Percentiles rank a stretch among this genome's conserved stretches.
phyloP scores from a whole-genome alignment of 1,140 invertebrate species.

The Drosophila murphyi region DNA sequence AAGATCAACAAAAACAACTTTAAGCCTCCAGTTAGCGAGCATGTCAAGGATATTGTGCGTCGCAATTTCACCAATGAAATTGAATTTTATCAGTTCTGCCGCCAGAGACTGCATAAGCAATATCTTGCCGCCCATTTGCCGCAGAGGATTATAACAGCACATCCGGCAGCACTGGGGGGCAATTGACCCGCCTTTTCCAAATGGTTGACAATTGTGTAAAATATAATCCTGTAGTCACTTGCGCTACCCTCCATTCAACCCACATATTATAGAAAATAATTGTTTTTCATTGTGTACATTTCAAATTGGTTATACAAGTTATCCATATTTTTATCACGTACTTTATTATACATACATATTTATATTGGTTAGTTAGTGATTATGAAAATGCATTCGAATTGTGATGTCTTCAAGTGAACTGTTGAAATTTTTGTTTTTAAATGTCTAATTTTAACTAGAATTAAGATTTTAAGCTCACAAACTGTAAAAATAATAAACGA shows the following conservation, averaged over 20 bases:
- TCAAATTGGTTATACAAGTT: conserved; percentile 61
- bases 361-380: conserved; percentile 73
- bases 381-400: conserved; percentile 64
- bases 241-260: conserved; percentile 27
- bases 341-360: conserved; percentile 42
- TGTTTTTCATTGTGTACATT: conserved; percentile 75
- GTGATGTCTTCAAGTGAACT: conserved; percentile 79
- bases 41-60: conserved; percentile 93
- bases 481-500: conserved; percentile 45
- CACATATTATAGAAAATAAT: conserved; percentile 56
- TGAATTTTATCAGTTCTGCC: conserved; percentile 96
- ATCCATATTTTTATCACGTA: conserved; percentile 36
- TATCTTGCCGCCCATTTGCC: conserved; percentile 89
- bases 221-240: conserved; percentile 60
- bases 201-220: conserved; percentile 44
- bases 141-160: conserved; percentile 65
- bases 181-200: conserved; percentile 34
- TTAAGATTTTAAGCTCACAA: conserved; percentile 54
- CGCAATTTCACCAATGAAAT: conserved; percentile 95
- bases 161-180: conserved; percentile 31
- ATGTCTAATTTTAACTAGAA: conserved; percentile 37
- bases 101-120: conserved; percentile 92
- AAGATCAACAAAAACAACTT: conserved; percentile 94
- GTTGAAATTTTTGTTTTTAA: conserved; percentile 77
- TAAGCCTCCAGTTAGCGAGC: conserved; percentile 93